Evolutionary conservation across 1,140 invertebrate genomes (phyloP).

Genomic region (Oppia nitens): DNA sequence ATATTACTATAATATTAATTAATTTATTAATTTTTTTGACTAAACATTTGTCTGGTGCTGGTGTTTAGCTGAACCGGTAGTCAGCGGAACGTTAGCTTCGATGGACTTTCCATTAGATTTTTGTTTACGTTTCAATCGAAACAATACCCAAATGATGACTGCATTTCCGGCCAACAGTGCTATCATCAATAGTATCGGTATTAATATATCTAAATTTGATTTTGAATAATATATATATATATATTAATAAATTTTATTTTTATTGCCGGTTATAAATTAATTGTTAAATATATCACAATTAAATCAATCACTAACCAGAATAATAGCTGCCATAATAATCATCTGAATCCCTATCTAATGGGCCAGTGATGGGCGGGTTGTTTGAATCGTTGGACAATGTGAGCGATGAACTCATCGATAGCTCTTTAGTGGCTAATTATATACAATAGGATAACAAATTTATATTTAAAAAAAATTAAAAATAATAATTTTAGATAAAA

Average conservation of each 20-base stretch:
- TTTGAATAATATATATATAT: too few relatives aligned
- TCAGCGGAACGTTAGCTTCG: neutral
- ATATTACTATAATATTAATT: too few relatives aligned
- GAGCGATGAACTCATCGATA: neutral
- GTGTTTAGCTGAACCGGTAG: neutral
- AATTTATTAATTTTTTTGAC: too few relatives aligned
- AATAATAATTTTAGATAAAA: neutral
- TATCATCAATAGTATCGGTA: neutral
- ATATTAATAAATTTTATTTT: too few relatives aligned
- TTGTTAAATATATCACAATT: too few relatives aligned
- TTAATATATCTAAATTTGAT: neutral
- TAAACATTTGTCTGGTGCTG: neutral
- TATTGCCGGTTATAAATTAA: too few relatives aligned
- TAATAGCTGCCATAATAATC: neutral
- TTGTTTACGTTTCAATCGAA: neutral
- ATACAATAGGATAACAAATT: neutral
- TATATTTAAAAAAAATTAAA: neutral
- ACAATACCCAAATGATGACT: neutral
- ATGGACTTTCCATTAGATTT: neutral
- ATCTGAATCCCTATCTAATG: neutral
- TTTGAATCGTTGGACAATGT: neutral
- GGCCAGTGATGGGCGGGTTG: too few relatives aligned
- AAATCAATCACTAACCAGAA: neutral
- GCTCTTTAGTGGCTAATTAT: neutral
- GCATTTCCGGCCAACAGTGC: neutral